phyloP scores from a whole-genome alignment of 2,113 vertebrate genomes.

The Pardalotus punctatus region DNA sequence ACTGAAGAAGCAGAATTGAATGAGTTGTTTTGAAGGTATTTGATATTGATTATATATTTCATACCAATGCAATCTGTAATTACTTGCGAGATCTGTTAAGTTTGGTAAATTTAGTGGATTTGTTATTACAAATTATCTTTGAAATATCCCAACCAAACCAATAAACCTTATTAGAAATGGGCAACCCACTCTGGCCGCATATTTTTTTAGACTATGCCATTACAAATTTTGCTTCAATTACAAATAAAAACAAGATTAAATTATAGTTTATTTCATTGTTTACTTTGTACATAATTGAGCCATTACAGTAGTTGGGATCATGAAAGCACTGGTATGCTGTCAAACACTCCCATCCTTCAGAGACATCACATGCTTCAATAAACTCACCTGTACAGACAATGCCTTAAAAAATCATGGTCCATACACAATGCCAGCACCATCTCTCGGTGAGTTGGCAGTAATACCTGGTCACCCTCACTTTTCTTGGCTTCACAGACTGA shows the following conservation, averaged over 20 bases:
- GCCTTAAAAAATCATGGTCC: not conserved
- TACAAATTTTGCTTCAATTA: slow-evolving; percentile 41
- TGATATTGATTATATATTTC: not conserved
- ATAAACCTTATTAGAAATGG: not conserved
- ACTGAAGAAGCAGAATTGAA: not conserved
- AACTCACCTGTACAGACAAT: not conserved
- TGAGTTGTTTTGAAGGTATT: not conserved
- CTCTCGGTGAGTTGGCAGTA: not conserved
- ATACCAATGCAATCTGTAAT: not conserved
- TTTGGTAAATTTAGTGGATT: not conserved
- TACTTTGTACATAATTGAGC: not conserved
- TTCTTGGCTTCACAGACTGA: not conserved
- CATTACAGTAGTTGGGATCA: not conserved
- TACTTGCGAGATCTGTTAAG: not conserved
- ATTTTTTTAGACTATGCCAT: not conserved
- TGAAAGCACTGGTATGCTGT: not conserved
- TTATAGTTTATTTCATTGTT: slow-evolving; percentile 27
- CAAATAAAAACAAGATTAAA: not conserved
- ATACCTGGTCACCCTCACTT: not conserved
- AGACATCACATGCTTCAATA: not conserved
- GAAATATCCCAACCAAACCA: not conserved
- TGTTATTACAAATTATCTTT: not conserved
- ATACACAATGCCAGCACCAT: not conserved
- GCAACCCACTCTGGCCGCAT: not conserved
- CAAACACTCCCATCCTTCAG: not conserved